Evolutionary conservation across 2,888 invertebrate species (phyloP).

Genomic region (Mesochorus sp.): DNA sequence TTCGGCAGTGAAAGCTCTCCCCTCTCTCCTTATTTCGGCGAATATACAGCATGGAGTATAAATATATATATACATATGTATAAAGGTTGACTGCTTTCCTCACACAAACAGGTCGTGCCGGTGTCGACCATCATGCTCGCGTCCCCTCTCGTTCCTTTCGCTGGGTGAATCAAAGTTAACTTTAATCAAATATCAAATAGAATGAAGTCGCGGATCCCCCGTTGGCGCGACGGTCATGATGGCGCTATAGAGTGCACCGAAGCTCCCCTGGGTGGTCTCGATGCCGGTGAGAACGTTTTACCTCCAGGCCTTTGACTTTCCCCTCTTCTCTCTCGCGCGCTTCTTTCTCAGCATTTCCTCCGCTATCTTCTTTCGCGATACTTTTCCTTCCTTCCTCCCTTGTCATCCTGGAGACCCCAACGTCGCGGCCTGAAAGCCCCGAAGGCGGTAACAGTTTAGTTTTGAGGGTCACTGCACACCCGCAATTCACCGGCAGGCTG

Average conservation of each 20-base stretch:
- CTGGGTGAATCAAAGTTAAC: slow-evolving; percentile 71
- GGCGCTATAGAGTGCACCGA: slow-evolving; percentile 21
- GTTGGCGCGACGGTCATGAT: slow-evolving; percentile 20
- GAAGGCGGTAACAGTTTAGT: slow-evolving; percentile 68
- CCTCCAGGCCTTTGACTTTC: slow-evolving; percentile 57
- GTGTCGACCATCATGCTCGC: slow-evolving; percentile 12
- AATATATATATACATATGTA: background rate
- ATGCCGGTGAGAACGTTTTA: slow-evolving; percentile 46
- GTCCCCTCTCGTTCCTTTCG: slow-evolving; percentile 10
- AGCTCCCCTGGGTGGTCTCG: slow-evolving; percentile 39
- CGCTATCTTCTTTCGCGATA: slow-evolving; percentile 32
- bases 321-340: slow-evolving; percentile 9
- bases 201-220: slow-evolving; percentile 65
- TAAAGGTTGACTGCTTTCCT: background rate
- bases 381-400: slow-evolving; percentile 30
- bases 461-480: slow-evolving; percentile 74
- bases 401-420: background rate
- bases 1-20: slow-evolving; percentile 38
- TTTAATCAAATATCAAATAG: slow-evolving; percentile 77
- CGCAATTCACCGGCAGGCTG: slow-evolving; percentile 69
- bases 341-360: slow-evolving; percentile 18
- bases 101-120: slow-evolving; percentile 46
- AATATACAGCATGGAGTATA: background rate
- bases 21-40: slow-evolving; percentile 3
- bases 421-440: slow-evolving; percentile 43